Percentiles rank a stretch among this genome's conserved stretches.
These are phyloP conservation scores for Platalea minor DNA, from an alignment of 2,797 vertebrate species.

Conservation along the genomic window DNA sequence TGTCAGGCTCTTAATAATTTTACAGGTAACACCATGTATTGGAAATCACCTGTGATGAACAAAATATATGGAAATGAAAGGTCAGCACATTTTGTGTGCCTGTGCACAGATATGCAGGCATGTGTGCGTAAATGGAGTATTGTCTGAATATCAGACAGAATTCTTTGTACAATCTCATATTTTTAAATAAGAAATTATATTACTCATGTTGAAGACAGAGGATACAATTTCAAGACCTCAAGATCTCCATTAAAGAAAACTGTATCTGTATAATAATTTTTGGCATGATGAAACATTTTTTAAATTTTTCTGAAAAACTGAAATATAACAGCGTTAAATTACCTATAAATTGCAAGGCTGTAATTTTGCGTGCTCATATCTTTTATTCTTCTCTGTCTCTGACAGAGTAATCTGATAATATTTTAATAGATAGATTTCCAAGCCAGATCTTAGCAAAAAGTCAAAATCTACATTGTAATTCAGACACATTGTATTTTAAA, in stretches of 20 bases:
- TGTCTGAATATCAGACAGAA: not conserved
- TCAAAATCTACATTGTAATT: constrained; percentile 47
- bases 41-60: not conserved
- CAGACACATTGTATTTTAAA: constrained; percentile 42
- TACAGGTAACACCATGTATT: not conserved
- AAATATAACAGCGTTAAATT: constrained; percentile 59
- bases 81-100: not conserved
- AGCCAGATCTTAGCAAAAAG: constrained; percentile 29
- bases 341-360: constrained; percentile 51
- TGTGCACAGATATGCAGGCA: not conserved
- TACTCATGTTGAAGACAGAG: not conserved
- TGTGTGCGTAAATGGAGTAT: rapidly evolving
- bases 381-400: constrained; percentile 53
- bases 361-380: constrained; percentile 57
- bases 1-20: not conserved
- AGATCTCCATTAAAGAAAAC: constrained; percentile 32
- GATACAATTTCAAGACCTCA: not conserved
- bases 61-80: not conserved
- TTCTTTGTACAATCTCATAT: not conserved
- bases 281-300: constrained; percentile 18
- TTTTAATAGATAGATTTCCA: constrained; percentile 65
- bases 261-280: constrained; percentile 39
- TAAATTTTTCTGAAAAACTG: constrained; percentile 24
- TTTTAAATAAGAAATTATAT: not conserved
- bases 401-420: constrained; percentile 56